phyloP scores from a whole-genome alignment of 1,140 invertebrate species.

The Drosophila malerkotliana region DNA sequence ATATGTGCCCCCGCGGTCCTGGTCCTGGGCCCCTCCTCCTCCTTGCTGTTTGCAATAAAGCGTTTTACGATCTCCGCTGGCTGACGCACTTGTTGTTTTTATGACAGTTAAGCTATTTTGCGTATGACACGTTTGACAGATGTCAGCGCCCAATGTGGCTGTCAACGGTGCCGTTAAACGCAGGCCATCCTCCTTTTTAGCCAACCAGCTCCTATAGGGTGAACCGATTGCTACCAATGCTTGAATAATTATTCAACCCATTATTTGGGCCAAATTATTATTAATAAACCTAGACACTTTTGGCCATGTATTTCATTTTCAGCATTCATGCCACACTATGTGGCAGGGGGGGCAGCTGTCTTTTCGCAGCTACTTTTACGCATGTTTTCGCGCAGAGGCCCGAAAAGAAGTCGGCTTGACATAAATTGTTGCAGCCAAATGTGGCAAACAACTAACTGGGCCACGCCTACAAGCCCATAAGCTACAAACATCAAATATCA shows the following conservation, averaged over 20 bases:
- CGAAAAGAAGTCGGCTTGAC: constrained; percentile 66
- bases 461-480: constrained; percentile 69
- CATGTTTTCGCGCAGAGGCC: constrained; percentile 72
- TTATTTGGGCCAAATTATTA: too few species aligned
- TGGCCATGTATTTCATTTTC: constrained; percentile 60
- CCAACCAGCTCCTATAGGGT: background rate
- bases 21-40: background rate
- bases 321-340: background rate
- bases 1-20: constrained; percentile 25
- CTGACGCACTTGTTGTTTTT: constrained; percentile 66
- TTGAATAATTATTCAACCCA: too few species aligned
- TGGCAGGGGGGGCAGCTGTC: constrained; percentile 5
- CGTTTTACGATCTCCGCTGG: constrained; percentile 64
- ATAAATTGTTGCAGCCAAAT: constrained; percentile 76
- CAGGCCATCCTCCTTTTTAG: constrained; percentile 18
- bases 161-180: constrained; percentile 68
- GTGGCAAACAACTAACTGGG: constrained; percentile 71
- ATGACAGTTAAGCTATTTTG: constrained; percentile 81
- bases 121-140: constrained; percentile 81
- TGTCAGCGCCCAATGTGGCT: constrained; percentile 60
- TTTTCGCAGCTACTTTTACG: constrained; percentile 75
- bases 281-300: constrained; percentile 7
- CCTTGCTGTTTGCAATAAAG: constrained; percentile 59
- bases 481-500: constrained; percentile 60
- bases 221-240: background rate